A percentile compares a stretch with the other conserved stretches of the same genome.
phyloP scores from a whole-genome alignment of 2,113 vertebrate genomes.

The Chaetops frenatus region DNA sequence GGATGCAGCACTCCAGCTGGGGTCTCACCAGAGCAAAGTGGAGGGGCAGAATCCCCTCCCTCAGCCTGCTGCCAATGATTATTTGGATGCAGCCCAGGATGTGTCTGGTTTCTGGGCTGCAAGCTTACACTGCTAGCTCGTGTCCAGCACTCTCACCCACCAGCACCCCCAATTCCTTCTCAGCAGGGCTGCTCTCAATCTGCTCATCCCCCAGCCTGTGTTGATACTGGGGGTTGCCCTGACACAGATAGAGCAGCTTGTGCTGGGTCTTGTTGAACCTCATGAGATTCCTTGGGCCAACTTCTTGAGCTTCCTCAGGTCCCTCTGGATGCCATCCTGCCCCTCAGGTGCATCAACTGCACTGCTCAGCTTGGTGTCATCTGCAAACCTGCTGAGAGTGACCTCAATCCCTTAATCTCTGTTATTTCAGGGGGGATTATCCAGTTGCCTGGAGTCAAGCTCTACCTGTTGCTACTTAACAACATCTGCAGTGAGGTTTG shows the following conservation, averaged over 20 bases:
- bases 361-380: neutral
- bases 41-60: neutral
- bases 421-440: neutral
- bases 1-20: neutral
- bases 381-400: neutral
- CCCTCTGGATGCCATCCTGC: neutral
- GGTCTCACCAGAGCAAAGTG: neutral
- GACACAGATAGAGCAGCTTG: neutral
- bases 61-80: neutral
- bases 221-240: fast-evolving
- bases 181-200: fast-evolving
- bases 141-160: neutral
- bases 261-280: neutral
- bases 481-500: neutral
- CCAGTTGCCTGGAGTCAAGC: neutral
- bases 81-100: neutral
- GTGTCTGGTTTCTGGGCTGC: neutral
- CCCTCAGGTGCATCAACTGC: neutral
- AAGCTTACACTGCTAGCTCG: neutral
- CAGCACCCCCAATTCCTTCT: neutral
- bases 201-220: neutral
- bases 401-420: neutral
- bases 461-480: neutral
- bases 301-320: neutral
- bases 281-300: neutral